Evolutionary conservation across 2,797 vertebrate species (phyloP).

Genomic region (Enteromius unitaeniatus): DNA sequence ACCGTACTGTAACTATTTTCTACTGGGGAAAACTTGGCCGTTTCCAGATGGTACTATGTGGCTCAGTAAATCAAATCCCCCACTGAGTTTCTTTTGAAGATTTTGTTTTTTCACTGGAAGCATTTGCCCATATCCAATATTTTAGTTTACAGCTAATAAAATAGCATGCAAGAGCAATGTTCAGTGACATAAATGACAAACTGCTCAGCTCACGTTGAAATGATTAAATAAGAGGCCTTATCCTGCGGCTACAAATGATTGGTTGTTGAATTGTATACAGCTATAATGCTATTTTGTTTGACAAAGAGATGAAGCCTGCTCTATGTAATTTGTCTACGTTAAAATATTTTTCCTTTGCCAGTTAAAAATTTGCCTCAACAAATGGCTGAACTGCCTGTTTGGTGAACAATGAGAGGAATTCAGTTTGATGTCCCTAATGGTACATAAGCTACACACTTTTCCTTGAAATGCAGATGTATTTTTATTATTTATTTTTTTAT

Average conservation of each 20-base stretch:
- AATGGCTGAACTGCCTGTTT: background rate
- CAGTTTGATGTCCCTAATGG: background rate
- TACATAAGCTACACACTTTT: background rate
- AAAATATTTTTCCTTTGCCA: background rate
- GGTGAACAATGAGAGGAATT: background rate
- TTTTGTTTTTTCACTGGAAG: background rate
- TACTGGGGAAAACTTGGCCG: background rate
- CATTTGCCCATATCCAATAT: constrained; percentile 13
- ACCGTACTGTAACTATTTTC: background rate
- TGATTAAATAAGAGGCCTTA: background rate
- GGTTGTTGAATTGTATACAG: background rate
- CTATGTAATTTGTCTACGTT: background rate
- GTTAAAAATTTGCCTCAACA: background rate
- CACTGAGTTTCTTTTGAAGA: background rate
- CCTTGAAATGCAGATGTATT: background rate
- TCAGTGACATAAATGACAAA: constrained; percentile 27
- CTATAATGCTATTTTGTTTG: constrained; percentile 19
- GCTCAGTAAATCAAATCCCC: constrained; percentile 31
- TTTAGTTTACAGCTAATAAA: constrained; percentile 39
- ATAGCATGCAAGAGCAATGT: constrained; percentile 33
- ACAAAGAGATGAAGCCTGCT: background rate
- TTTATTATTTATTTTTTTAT: background rate
- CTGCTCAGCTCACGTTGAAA: background rate
- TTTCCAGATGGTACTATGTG: constrained; percentile 31
- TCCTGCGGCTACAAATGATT: background rate